These are phyloP conservation scores for Trematomus bernacchii DNA, from an alignment of 2,797 vertebrate species.

Conservation along the genomic window DNA sequence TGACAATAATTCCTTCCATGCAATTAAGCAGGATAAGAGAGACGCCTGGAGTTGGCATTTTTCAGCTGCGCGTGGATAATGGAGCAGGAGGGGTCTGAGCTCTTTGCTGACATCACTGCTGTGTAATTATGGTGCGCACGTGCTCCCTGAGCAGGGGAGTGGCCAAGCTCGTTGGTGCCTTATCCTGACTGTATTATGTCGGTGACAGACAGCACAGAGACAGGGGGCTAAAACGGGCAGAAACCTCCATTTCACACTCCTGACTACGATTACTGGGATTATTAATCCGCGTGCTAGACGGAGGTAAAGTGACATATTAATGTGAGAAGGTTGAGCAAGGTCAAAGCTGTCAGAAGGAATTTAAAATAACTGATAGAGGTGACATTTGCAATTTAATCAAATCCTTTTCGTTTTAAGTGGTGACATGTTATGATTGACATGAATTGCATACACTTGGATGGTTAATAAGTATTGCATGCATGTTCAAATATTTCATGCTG, in stretches of 20 bases:
- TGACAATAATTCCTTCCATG: slow-evolving; percentile 82
- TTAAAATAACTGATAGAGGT: slow-evolving; percentile 29
- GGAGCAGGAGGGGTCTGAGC: slow-evolving; percentile 75
- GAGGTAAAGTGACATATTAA: slow-evolving; percentile 41
- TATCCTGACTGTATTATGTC: slow-evolving; percentile 67
- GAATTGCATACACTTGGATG: not conserved
- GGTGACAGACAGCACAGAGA: slow-evolving; percentile 67
- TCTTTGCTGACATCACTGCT: slow-evolving; percentile 82
- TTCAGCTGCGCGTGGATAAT: slow-evolving; percentile 72
- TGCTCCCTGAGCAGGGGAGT: slow-evolving; percentile 77
- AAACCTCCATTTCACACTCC: slow-evolving; percentile 71
- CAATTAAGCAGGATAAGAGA: slow-evolving; percentile 82
- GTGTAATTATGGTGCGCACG: slow-evolving; percentile 84
- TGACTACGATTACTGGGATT: slow-evolving; percentile 52
- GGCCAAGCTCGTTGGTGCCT: slow-evolving; percentile 72
- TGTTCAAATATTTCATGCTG: slow-evolving; percentile 3
- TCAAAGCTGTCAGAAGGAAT: slow-evolving; percentile 49
- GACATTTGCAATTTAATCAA: slow-evolving; percentile 20
- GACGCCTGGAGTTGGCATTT: slow-evolving; percentile 74
- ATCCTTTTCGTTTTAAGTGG: not conserved
- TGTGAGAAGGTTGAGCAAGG: slow-evolving; percentile 47
- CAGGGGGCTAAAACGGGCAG: slow-evolving; percentile 58
- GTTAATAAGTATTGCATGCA: not conserved
- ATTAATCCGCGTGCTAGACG: slow-evolving; percentile 57
- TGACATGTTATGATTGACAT: slow-evolving; percentile 3